These are phyloP conservation scores for Orthonyx spaldingii DNA, from an alignment of 2,113 vertebrate species.

Conservation along the genomic window DNA sequence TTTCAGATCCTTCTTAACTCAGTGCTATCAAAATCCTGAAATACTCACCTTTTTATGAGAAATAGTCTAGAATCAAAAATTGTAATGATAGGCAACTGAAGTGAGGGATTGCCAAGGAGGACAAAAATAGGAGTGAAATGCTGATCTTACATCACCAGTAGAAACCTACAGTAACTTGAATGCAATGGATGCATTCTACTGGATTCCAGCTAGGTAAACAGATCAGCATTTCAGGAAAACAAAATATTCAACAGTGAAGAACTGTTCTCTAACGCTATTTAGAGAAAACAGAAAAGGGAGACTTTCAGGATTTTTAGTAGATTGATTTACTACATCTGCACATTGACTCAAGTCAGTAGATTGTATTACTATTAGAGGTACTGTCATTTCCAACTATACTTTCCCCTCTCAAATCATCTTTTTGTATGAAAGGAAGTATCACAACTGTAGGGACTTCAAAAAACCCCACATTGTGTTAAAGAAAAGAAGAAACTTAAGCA, in stretches of 20 bases:
- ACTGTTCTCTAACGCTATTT: not conserved
- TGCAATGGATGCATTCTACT: not conserved
- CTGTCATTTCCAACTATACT: not conserved
- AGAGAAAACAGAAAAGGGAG: not conserved
- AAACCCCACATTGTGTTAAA: not conserved
- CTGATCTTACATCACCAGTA: not conserved
- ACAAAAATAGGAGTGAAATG: not conserved
- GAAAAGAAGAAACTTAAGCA: not conserved
- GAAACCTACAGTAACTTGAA: not conserved
- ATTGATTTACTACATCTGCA: not conserved
- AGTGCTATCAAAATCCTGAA: not conserved
- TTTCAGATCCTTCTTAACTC: not conserved
- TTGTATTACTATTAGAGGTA: not conserved
- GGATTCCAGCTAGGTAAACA: not conserved
- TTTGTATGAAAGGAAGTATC: not conserved
- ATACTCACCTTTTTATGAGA: not conserved
- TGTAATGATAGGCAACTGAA: not conserved
- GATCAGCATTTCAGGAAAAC: not conserved
- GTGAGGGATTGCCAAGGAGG: not conserved
- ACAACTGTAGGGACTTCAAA: not conserved
- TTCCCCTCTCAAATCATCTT: not conserved
- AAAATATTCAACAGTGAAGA: not conserved
- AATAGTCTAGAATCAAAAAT: not conserved
- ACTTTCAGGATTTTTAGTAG: not conserved
- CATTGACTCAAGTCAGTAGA: not conserved